These are phyloP conservation scores for Myripristis murdjan DNA, from an alignment of 2,797 vertebrate species.

Conservation along the genomic window DNA sequence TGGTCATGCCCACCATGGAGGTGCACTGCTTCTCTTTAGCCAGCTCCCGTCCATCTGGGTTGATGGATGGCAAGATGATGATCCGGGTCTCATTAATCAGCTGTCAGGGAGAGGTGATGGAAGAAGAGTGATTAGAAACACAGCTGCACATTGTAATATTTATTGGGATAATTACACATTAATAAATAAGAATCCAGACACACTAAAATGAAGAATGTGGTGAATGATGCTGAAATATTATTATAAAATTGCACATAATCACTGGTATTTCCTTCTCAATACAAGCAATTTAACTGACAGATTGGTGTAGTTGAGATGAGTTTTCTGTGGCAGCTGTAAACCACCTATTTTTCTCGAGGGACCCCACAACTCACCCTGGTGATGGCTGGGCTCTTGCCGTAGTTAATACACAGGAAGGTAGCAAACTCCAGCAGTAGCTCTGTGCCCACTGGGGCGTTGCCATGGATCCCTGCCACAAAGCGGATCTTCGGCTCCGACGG, in stretches of 20 bases:
- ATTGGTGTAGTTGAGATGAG: background rate
- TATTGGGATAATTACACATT: background rate
- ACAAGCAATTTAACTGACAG: background rate
- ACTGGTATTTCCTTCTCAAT: background rate
- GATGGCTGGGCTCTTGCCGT: slow-evolving; percentile 93
- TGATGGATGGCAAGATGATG: slow-evolving; percentile 94
- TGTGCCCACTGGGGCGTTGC: slow-evolving; percentile 95
- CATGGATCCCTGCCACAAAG: slow-evolving; percentile 95
- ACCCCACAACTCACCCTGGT: slow-evolving; percentile 88
- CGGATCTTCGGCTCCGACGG: slow-evolving; percentile 95
- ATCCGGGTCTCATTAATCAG: slow-evolving; percentile 94
- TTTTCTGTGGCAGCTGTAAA: background rate
- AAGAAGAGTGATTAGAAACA: slow-evolving; percentile 13
- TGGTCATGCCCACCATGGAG: slow-evolving; percentile 87
- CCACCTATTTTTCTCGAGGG: background rate
- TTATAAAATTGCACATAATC: background rate
- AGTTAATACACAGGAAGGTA: slow-evolving; percentile 94
- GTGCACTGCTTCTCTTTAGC: slow-evolving; percentile 92
- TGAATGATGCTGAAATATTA: no score
- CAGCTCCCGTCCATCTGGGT: slow-evolving; percentile 94
- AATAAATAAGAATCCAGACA: background rate
- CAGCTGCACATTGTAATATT: background rate
- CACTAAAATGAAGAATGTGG: background rate
- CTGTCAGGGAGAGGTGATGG: slow-evolving; percentile 71
- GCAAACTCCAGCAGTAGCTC: slow-evolving; percentile 96